Evolutionary conservation across 2,888 invertebrate genomes (phyloP).

Genomic region (Litoditis marina): DNA sequence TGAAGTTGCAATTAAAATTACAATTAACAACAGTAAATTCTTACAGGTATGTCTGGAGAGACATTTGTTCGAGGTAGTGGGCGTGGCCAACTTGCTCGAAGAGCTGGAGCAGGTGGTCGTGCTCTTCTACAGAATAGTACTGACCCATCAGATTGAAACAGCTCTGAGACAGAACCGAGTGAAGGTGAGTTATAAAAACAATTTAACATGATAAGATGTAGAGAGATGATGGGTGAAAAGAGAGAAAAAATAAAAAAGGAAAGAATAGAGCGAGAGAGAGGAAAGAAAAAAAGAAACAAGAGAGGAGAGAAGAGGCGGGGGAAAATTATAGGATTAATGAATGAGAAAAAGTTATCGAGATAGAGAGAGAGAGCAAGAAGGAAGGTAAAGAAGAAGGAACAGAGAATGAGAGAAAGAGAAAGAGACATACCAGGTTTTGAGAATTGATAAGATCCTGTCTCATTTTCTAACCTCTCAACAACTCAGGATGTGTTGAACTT

Average conservation of each 20-base stretch:
- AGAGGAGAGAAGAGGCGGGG: background rate
- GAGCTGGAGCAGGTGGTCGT: constrained; percentile 31
- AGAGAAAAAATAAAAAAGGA: background rate
- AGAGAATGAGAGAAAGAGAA: too few relatives aligned
- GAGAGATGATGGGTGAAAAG: background rate
- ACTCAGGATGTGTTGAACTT: too few relatives aligned
- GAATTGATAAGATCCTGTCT: too few relatives aligned
- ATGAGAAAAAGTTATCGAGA: background rate
- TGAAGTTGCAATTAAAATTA: too few relatives aligned
- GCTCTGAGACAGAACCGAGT: constrained; percentile 35
- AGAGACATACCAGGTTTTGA: too few relatives aligned
- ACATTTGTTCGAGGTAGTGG: constrained; percentile 1
- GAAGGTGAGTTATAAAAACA: constrained; percentile 13
- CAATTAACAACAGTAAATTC: too few relatives aligned
- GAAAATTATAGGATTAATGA: background rate
- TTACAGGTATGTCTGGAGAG: constrained; percentile 1
- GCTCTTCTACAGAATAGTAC: constrained; percentile 36
- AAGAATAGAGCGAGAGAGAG: background rate
- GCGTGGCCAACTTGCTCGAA: background rate
- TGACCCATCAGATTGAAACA: constrained; percentile 46
- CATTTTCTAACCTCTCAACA: too few relatives aligned
- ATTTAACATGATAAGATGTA: background rate
- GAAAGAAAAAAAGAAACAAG: background rate
- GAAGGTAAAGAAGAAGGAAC: too few relatives aligned
- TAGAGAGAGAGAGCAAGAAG: too few relatives aligned